Evolutionary conservation across 2,888 invertebrate species (phyloP).

Genomic region (Plemyria rubiginata): DNA sequence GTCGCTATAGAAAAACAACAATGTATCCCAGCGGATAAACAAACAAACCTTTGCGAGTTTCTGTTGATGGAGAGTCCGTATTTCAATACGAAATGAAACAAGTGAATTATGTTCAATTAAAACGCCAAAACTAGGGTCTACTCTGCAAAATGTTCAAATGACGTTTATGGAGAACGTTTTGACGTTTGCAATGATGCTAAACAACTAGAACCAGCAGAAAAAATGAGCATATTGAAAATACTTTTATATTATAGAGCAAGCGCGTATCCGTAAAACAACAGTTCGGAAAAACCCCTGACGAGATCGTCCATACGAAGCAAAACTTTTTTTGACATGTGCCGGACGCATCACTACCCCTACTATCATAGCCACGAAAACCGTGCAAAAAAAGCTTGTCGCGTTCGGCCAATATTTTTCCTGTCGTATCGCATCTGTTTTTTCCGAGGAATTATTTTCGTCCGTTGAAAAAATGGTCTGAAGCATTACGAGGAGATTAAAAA

Average conservation of each 20-base stretch:
- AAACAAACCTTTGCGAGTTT: slow-evolving; percentile 44
- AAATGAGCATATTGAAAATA: neutral
- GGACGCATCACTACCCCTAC: slow-evolving; percentile 45
- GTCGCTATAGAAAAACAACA: slow-evolving; percentile 57
- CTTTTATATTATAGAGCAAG: neutral
- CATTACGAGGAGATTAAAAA: slow-evolving; percentile 18
- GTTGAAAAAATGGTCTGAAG: slow-evolving; percentile 35
- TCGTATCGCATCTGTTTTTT: slow-evolving; percentile 43
- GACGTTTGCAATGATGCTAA: no score
- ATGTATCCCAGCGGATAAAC: slow-evolving; percentile 46
- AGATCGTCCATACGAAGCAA: slow-evolving; percentile 31
- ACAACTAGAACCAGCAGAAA: no score
- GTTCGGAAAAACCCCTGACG: slow-evolving; percentile 22
- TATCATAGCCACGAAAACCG: slow-evolving; percentile 53
- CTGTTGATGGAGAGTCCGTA: slow-evolving; percentile 34
- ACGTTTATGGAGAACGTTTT: no score
- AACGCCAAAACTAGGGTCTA: slow-evolving; percentile 1
- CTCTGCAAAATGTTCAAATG: neutral
- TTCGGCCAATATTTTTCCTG: slow-evolving; percentile 51
- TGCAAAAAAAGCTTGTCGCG: slow-evolving; percentile 36
- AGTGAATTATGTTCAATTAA: slow-evolving; percentile 38
- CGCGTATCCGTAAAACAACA: slow-evolving; percentile 7
- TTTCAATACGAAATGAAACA: slow-evolving; percentile 29
- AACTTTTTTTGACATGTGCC: slow-evolving; percentile 47
- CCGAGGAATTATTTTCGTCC: slow-evolving; percentile 44